phyloP scores from a whole-genome alignment of 2,113 vertebrate species.

The Chitala chitala region DNA sequence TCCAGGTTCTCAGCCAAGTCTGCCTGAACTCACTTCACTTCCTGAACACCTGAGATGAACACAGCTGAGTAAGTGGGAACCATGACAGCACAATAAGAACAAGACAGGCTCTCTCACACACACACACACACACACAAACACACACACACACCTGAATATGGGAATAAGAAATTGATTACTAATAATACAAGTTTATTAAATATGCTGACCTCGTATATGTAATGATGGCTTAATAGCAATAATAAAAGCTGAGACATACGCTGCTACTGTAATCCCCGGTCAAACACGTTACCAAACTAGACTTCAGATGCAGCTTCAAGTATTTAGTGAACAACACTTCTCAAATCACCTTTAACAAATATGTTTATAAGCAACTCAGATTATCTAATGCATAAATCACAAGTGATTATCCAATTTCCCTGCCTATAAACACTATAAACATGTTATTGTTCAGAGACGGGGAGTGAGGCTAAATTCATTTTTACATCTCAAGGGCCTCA shows the following conservation, averaged over 20 bases:
- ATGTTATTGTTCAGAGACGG: slow-evolving; percentile 6
- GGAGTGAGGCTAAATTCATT: slow-evolving; percentile 6
- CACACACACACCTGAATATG: too few species aligned
- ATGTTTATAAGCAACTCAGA: not conserved
- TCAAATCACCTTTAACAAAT: slow-evolving; percentile 12
- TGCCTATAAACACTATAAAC: slow-evolving; percentile 9
- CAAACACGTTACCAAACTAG: slow-evolving; percentile 2
- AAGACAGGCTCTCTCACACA: too few species aligned
- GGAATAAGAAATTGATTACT: too few species aligned
- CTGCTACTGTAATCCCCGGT: not conserved
- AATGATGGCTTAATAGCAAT: not conserved
- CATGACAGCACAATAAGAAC: too few species aligned
- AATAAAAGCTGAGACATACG: not conserved
- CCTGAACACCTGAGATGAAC: too few species aligned
- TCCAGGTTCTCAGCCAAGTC: too few species aligned
- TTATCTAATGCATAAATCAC: slow-evolving; percentile 15
- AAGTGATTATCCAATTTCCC: slow-evolving; percentile 11
- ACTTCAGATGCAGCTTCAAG: slow-evolving; percentile 1
- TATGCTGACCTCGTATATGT: too few species aligned
- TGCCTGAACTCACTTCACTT: too few species aligned
- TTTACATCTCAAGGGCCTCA: slow-evolving; percentile 12
- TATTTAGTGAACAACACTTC: slow-evolving; percentile 7
- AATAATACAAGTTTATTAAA: too few species aligned
- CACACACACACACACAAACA: too few species aligned
- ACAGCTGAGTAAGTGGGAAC: too few species aligned